phyloP scores from a whole-genome alignment of 2,113 vertebrate genomes.

The Tachysurus vachellii region DNA sequence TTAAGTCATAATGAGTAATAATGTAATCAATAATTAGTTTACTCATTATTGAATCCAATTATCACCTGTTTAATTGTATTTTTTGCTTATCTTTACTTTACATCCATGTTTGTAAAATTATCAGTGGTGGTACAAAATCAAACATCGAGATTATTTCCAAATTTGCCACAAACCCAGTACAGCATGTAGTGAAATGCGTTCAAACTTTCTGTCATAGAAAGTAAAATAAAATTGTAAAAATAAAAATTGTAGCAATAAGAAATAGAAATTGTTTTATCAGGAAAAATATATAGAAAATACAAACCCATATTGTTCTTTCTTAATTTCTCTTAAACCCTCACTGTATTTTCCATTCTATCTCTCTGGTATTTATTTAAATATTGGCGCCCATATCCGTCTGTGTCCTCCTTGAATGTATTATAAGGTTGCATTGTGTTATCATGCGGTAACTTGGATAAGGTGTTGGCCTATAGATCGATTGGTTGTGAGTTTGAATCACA shows the following conservation, averaged over 20 bases:
- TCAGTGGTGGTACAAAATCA: neutral
- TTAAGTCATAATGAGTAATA: neutral
- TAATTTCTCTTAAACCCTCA: neutral
- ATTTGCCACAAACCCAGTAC: too few relatives aligned
- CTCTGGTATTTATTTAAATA: too few relatives aligned
- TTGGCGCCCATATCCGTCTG: too few relatives aligned
- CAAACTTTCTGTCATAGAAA: too few relatives aligned
- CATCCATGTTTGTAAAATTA: neutral
- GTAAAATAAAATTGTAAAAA: too few relatives aligned
- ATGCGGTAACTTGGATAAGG: too few relatives aligned
- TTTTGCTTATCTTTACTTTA: neutral
- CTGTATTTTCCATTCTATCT: neutral
- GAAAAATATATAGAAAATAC: too few relatives aligned
- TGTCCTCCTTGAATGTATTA: neutral
- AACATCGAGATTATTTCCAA: neutral
- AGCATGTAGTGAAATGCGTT: too few relatives aligned
- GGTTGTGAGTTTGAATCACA: too few relatives aligned
- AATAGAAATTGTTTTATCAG: too few relatives aligned
- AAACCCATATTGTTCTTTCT: neutral
- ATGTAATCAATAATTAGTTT: neutral
- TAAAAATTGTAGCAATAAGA: too few relatives aligned
- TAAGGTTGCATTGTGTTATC: neutral
- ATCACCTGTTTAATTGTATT: neutral
- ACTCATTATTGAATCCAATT: neutral
- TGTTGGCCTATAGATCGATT: too few relatives aligned